Evolutionary conservation across 2,797 vertebrate species (phyloP).

Genomic region (Protonibea diacanthus): DNA sequence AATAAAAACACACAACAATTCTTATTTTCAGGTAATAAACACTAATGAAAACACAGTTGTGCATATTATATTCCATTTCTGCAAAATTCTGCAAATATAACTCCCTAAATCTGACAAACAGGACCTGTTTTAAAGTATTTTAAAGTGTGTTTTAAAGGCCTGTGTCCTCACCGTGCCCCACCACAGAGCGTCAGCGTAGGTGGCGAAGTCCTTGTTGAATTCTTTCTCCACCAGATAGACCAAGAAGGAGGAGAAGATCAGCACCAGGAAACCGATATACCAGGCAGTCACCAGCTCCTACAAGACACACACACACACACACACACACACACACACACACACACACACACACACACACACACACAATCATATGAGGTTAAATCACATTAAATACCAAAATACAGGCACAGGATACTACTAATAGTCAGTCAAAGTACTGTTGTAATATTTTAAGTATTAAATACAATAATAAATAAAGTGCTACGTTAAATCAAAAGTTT

Average conservation of each 20-base stretch:
- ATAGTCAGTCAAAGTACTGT: background rate
- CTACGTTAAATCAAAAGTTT: background rate
- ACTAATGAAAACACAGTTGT: no score
- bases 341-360: no score
- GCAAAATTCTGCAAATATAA: no score
- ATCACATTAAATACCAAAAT: no score
- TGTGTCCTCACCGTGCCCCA: constrained; percentile 96
- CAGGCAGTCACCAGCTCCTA: constrained; percentile 99
- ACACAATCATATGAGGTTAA: no score
- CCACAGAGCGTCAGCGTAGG: constrained; percentile 98
- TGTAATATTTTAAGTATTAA: no score
- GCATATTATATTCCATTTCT: no score
- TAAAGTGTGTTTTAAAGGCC: background rate
- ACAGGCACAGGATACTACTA: background rate
- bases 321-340: background rate
- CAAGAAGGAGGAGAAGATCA: constrained; percentile 99
- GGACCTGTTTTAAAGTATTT: no score
- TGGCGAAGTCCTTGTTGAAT: constrained; percentile 96
- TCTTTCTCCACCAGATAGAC: constrained; percentile 99
- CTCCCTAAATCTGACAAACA: no score
- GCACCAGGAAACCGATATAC: constrained; percentile 99
- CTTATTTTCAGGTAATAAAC: no score
- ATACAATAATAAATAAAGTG: no score
- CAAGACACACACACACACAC: constrained; percentile 12
- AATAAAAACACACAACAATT: no score